Evolutionary conservation across 1,140 invertebrate species (phyloP).

Genomic region (Acyrthosiphon pisum): DNA sequence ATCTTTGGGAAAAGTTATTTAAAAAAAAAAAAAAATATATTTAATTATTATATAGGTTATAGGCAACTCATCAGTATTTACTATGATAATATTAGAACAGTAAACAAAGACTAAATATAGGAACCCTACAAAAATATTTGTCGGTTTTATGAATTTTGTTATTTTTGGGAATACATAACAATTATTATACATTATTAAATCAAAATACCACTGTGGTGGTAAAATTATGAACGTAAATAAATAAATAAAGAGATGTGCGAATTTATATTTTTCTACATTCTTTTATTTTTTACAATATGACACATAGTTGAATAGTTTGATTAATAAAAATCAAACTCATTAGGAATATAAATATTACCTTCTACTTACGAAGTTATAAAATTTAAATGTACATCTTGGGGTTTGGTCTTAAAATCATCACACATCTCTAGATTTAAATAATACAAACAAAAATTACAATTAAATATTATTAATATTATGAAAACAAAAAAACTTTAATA

Average conservation of each 20-base stretch:
- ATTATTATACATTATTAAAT: neutral
- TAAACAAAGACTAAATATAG: slow-evolving; percentile 39
- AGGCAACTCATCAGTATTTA: neutral
- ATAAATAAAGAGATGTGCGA: neutral
- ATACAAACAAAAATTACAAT: neutral
- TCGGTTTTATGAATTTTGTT: neutral
- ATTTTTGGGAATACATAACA: neutral
- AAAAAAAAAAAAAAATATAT: neutral
- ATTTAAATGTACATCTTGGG: neutral
- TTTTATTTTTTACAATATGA: neutral
- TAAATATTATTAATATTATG: neutral
- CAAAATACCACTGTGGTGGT: neutral
- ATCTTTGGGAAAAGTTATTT: neutral
- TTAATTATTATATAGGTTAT: neutral
- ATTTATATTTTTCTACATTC: neutral
- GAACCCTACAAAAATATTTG: slow-evolving; percentile 27
- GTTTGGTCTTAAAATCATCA: neutral
- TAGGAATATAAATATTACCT: neutral
- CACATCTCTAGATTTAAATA: slow-evolving; percentile 27
- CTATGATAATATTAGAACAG: slow-evolving; percentile 35
- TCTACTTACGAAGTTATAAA: neutral
- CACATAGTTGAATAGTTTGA: neutral
- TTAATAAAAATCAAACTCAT: neutral
- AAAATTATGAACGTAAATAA: neutral
- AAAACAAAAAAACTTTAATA: neutral